A percentile compares a stretch with the other conserved stretches of the same genome.
phyloP scores from a whole-genome alignment of 1,140 invertebrate species.

The Drosophila sp. region DNA sequence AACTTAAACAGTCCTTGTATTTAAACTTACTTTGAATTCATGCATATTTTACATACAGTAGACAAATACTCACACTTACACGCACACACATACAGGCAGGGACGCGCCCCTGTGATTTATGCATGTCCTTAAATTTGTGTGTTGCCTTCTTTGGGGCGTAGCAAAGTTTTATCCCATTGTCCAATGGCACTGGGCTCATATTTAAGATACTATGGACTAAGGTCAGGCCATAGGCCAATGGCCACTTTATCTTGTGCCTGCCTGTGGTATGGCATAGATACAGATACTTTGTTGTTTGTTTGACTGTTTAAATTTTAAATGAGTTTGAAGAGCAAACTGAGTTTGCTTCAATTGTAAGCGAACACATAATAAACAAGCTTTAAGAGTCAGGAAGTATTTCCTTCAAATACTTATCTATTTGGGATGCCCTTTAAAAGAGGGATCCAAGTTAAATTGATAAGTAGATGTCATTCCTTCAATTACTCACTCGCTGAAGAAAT shows the following conservation, averaged over 20 bases:
- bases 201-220: constrained; percentile 16
- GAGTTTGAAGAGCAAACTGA: background rate
- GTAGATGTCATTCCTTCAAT: no score
- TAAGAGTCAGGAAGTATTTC: constrained; percentile 1
- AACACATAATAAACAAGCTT: constrained; percentile 15
- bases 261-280: constrained; percentile 10
- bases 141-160: constrained; percentile 35
- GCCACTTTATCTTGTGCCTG: constrained; percentile 30
- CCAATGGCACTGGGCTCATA: constrained; percentile 12
- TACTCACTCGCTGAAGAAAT: no score
- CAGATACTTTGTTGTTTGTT: constrained; percentile 25
- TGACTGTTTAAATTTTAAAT: constrained; percentile 35
- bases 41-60: constrained; percentile 22
- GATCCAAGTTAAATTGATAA: no score
- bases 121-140: constrained; percentile 55
- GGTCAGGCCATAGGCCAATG: constrained; percentile 29
- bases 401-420: background rate
- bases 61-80: background rate
- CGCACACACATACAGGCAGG: background rate
- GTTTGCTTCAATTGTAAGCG: background rate
- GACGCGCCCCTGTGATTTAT: constrained; percentile 54
- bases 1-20: constrained; percentile 47
- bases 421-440: background rate
- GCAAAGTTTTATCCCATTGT: constrained; percentile 29
- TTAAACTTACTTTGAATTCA: constrained; percentile 42